Percentiles rank a stretch among this genome's conserved stretches.
Evolutionary conservation across 2,113 vertebrate genomes (phyloP).

Genomic region (Numida meleagris): DNA sequence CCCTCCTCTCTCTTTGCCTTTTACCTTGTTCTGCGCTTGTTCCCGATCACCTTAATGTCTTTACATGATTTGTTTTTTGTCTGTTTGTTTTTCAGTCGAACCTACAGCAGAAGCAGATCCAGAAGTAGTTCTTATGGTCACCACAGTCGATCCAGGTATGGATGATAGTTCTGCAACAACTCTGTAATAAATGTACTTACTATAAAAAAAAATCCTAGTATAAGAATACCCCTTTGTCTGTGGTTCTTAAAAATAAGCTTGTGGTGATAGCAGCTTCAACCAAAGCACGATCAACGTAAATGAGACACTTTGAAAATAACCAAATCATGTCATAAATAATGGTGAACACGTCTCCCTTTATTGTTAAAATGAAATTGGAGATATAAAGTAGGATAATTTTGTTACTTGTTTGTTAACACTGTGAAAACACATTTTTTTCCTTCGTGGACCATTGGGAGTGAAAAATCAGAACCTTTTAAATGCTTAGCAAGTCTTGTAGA

Average conservation of each 20-base stretch:
- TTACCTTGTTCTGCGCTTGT: not conserved
- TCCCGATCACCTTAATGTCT: not conserved
- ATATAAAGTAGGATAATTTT: not conserved
- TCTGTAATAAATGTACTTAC: not conserved
- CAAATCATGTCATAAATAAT: not conserved
- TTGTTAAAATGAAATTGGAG: not conserved
- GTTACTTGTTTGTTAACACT: not conserved
- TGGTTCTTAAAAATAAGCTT: not conserved
- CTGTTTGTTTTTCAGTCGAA: slow-evolving; percentile 72
- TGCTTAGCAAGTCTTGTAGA: not conserved
- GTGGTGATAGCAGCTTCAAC: not conserved
- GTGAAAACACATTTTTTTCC: too few relatives aligned
- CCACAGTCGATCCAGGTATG: slow-evolving; percentile 89
- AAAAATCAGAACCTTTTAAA: not conserved
- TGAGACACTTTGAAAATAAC: not conserved
- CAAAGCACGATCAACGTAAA: not conserved
- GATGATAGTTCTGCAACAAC: not conserved
- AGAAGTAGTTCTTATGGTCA: slow-evolving; percentile 86
- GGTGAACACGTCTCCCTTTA: not conserved
- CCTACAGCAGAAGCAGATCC: slow-evolving; percentile 91
- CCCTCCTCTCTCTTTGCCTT: not conserved
- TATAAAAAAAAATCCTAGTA: not conserved
- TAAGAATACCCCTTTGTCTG: not conserved
- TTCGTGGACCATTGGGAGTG: too few relatives aligned
- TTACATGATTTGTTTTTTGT: not conserved